Percentiles rank a stretch among this genome's conserved stretches.
These are phyloP conservation scores for Loris lydekkerianus DNA, from an alignment of 2,797 vertebrate genomes.

Conservation along the genomic window DNA sequence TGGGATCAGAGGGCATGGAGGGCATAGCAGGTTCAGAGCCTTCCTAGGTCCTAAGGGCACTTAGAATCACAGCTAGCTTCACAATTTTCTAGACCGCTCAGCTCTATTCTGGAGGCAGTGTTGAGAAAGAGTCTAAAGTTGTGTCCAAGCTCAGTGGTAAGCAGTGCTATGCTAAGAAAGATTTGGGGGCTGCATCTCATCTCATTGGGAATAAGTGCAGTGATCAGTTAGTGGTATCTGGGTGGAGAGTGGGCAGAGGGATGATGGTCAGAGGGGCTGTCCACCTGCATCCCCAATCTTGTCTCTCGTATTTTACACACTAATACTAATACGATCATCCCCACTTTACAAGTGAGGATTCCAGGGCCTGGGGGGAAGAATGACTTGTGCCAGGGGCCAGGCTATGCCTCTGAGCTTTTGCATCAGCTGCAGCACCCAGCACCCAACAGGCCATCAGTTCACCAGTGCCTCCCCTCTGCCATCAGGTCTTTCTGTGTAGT, in stretches of 20 bases:
- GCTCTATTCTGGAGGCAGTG: background rate
- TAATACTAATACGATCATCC: accelerated
- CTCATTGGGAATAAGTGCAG: background rate
- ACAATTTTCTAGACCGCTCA: background rate
- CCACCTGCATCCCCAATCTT: background rate
- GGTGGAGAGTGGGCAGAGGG: background rate
- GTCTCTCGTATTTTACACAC: background rate
- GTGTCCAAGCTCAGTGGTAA: background rate
- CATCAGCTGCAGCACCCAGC: background rate
- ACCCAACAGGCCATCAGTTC: background rate
- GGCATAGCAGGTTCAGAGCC: background rate
- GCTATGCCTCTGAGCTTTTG: background rate
- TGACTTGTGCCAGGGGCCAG: background rate
- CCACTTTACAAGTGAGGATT: background rate
- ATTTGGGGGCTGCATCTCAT: background rate
- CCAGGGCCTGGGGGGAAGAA: background rate
- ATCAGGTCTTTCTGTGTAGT: background rate
- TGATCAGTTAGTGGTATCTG: background rate
- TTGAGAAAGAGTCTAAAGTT: background rate
- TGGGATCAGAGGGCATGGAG: background rate
- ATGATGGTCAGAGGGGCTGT: background rate
- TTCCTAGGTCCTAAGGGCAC: background rate
- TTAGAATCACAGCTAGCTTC: background rate
- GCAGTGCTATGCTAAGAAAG: background rate
- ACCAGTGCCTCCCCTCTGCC: background rate